A percentile compares a stretch with the other conserved stretches of the same genome.
phyloP scores from a whole-genome alignment of 2,888 invertebrate species.

The Clostera curtula region DNA sequence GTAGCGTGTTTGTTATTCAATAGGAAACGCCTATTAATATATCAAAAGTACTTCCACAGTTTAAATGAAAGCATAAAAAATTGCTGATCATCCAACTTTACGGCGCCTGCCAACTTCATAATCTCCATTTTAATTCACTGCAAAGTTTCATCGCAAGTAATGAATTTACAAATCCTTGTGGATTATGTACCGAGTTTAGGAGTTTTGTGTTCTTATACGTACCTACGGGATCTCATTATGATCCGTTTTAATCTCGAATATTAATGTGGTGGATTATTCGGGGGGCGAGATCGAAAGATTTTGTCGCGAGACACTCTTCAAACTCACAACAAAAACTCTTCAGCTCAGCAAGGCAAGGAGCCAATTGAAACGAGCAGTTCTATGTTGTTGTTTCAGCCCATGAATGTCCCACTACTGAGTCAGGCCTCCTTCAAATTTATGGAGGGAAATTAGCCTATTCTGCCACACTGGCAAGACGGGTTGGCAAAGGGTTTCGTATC shows the following conservation, averaged over 20 bases:
- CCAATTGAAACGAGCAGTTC: too few species aligned
- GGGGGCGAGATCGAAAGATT: too few species aligned
- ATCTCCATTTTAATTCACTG: constrained; percentile 48
- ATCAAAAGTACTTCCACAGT: constrained; percentile 16
- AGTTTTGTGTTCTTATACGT: constrained; percentile 18
- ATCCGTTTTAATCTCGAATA: background rate
- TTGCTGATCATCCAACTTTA: constrained; percentile 29
- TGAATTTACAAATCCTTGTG: constrained; percentile 50
- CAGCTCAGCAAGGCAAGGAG: too few species aligned
- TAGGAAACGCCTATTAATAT: constrained; percentile 9
- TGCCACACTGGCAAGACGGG: too few species aligned
- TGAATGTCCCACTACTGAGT: too few species aligned
- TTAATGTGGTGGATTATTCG: too few species aligned
- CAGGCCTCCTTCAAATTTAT: too few species aligned
- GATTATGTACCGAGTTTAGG: constrained; percentile 31
- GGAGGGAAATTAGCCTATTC: too few species aligned
- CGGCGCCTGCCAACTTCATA: constrained; percentile 34
- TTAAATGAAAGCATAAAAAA: constrained; percentile 26
- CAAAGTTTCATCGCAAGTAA: constrained; percentile 46
- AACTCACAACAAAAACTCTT: too few species aligned
- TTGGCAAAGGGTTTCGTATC: too few species aligned
- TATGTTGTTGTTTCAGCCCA: too few species aligned
- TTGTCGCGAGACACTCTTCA: too few species aligned
- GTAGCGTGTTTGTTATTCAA: constrained; percentile 7
- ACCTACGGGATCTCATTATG: background rate